Evolutionary conservation across 2,797 vertebrate genomes (phyloP).

Genomic region (Yasuhikotakia modesta): DNA sequence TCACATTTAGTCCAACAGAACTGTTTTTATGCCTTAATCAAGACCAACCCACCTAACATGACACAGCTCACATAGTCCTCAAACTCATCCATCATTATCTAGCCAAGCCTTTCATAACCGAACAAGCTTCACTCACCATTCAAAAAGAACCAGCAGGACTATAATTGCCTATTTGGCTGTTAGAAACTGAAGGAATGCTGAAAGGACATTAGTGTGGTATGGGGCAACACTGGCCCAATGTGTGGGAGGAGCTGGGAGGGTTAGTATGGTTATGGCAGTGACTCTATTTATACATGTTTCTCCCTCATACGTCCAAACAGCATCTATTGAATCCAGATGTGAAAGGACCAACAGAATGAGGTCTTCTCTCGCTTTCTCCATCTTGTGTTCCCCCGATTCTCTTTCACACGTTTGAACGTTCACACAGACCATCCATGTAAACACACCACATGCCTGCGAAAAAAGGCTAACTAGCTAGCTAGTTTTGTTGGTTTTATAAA

Average conservation of each 20-base stretch:
- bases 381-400: conserved; percentile 7
- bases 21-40: conserved; percentile 4
- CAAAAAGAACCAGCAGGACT: conserved; percentile 15
- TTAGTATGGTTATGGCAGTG: conserved; percentile 73
- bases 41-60: conserved; percentile 28
- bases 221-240: conserved; percentile 31
- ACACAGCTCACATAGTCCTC: neutral
- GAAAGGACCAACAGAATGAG: conserved; percentile 58
- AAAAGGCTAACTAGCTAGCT: neutral
- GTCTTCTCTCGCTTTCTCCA: conserved; percentile 19
- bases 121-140: conserved; percentile 15
- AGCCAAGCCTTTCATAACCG: conserved; percentile 15
- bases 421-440: conserved; percentile 49
- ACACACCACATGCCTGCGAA: neutral
- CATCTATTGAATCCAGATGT: conserved; percentile 81
- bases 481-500: neutral
- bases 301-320: conserved; percentile 68
- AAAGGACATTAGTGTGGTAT: conserved; percentile 4
- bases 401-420: conserved; percentile 6
- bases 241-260: conserved; percentile 59
- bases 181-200: conserved; percentile 20
- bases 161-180: conserved; percentile 31
- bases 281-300: conserved; percentile 77
- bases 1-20: neutral
- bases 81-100: conserved; percentile 7